Evolutionary conservation across 2,113 vertebrate genomes (phyloP).

Genomic region (Anthoscopus minutus): DNA sequence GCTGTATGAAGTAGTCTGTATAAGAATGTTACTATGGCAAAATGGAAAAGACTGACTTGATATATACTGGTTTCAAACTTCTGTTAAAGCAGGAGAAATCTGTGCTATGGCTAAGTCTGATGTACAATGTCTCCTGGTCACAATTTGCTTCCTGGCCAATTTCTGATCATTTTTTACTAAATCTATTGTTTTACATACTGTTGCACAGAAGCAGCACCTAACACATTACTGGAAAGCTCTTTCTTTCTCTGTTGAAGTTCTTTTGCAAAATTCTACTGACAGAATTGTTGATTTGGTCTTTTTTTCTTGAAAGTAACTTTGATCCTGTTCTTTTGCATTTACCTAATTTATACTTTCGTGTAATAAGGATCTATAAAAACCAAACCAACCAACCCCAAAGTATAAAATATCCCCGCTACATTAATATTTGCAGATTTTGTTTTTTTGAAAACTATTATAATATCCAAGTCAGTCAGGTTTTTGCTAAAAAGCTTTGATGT

Average conservation of each 20-base stretch:
- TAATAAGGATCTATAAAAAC: background rate
- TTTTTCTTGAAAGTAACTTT: background rate
- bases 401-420: background rate
- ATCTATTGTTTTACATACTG: background rate
- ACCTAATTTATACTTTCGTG: background rate
- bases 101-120: background rate
- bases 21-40: background rate
- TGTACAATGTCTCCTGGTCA: background rate
- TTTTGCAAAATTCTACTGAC: background rate
- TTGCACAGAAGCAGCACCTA: background rate
- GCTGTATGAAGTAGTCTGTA: background rate
- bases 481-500: background rate
- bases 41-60: background rate
- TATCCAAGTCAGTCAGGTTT: background rate
- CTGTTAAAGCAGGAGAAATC: background rate
- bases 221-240: background rate
- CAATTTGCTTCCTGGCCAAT: background rate
- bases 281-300: background rate
- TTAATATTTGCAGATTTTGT: background rate
- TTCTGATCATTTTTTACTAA: background rate
- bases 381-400: background rate
- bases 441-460: background rate
- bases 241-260: background rate
- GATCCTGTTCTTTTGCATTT: background rate
- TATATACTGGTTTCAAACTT: background rate